These are phyloP conservation scores for Donacobius atricapilla DNA, from an alignment of 2,113 vertebrate species.

Conservation along the genomic window DNA sequence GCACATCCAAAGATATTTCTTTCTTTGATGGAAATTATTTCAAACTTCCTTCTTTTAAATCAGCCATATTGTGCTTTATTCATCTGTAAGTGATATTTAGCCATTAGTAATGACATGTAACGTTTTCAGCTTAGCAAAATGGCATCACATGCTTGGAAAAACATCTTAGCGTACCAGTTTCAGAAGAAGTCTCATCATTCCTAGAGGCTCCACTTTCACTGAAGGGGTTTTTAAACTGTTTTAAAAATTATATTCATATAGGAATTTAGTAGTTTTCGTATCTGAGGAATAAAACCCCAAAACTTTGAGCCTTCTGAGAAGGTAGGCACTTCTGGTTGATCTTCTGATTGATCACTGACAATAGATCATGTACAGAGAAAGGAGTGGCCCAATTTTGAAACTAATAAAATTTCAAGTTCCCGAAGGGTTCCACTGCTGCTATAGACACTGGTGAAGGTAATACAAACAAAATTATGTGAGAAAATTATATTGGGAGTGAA, in stretches of 20 bases:
- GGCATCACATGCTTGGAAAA: not conserved
- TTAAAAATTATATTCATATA: not conserved
- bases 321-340: not conserved
- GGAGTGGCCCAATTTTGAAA: not conserved
- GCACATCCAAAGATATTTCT: not conserved
- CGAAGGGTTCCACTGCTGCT: not conserved
- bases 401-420: not conserved
- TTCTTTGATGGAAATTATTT: not conserved
- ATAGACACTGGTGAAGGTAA: not conserved
- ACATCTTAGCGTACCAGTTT: not conserved
- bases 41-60: not conserved
- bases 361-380: not conserved
- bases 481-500: not conserved
- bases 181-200: not conserved
- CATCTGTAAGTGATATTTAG: not conserved
- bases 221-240: not conserved
- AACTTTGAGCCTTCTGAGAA: not conserved
- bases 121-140: not conserved
- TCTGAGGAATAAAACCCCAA: not conserved
- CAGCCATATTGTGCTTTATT: not conserved
- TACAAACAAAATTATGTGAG: not conserved
- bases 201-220: not conserved
- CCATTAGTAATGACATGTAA: not conserved
- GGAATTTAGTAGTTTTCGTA: not conserved
- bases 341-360: not conserved